Percentiles rank a stretch among this genome's conserved stretches.
phyloP scores from a whole-genome alignment of 2,113 vertebrate genomes.

The Corynorhinus townsendii region DNA sequence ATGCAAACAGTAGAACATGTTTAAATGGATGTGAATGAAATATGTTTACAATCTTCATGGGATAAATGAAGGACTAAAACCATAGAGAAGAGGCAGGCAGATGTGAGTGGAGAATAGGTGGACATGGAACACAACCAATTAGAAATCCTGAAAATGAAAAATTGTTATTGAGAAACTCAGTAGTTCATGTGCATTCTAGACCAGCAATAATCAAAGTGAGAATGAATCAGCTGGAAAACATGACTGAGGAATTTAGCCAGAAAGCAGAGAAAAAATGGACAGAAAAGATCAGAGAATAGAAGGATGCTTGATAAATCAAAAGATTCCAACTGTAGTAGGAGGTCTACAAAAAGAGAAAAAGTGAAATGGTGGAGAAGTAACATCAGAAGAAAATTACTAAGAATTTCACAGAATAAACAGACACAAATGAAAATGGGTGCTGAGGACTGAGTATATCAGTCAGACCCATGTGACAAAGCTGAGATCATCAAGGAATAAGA shows the following conservation, averaged over 20 bases:
- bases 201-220: not conserved
- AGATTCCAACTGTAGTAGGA: no score
- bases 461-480: no score
- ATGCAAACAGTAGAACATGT: not conserved
- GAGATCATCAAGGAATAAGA: no score
- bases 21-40: not conserved
- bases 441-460: no score
- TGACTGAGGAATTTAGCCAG: not conserved
- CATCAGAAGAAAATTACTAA: not conserved
- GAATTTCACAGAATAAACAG: not conserved
- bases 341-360: not conserved
- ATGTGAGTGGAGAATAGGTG: not conserved
- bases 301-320: rapidly evolving
- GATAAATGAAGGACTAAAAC: not conserved
- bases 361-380: not conserved
- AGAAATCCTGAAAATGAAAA: not conserved
- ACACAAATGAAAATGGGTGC: not conserved
- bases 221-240: not conserved
- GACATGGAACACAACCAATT: not conserved
- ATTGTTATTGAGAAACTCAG: not conserved
- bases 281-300: no score
- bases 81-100: not conserved
- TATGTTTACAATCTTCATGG: not conserved
- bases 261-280: no score
- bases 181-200: no score